A percentile compares a stretch with the other conserved stretches of the same genome.
Conservation (phyloP, 37 sponge, comb jelly and placozoan genomes). For the Axinella damicornis region DNA sequence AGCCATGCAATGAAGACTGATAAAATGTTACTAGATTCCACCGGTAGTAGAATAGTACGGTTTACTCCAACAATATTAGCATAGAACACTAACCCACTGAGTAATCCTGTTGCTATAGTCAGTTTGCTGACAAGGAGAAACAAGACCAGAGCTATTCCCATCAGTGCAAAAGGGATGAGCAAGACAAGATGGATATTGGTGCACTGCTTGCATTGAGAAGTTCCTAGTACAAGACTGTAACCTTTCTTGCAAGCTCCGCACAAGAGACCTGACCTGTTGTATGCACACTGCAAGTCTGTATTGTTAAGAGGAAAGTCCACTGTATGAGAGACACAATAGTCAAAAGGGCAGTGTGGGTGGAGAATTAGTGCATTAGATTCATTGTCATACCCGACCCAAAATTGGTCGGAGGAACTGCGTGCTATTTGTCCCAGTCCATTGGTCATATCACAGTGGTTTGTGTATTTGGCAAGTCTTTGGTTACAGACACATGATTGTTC, state of each 20-base stretch:
- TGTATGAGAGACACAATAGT: background rate
- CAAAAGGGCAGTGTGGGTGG: constrained; percentile 3
- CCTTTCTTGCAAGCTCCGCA: background rate
- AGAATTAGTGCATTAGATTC: background rate
- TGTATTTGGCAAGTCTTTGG: too few species aligned
- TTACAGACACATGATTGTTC: too few species aligned
- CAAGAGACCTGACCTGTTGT: background rate
- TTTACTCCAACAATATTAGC: background rate
- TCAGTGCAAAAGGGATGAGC: background rate
- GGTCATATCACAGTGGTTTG: background rate
- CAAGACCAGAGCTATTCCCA: background rate
- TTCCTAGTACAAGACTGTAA: background rate
- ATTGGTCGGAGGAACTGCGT: background rate
- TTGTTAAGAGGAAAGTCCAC: background rate
- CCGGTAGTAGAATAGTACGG: background rate
- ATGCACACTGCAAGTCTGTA: background rate
- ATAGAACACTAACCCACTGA: background rate
- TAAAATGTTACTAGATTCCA: background rate
- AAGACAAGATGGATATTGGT: background rate
- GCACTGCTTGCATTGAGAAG: background rate
- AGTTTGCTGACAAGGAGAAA: background rate
- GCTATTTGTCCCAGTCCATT: background rate
- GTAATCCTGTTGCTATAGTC: background rate
- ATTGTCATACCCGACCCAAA: constrained; percentile 2
- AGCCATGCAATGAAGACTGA: background rate